phyloP scores from a whole-genome alignment of 2,888 invertebrate species.

The Choreutis nemorana region DNA sequence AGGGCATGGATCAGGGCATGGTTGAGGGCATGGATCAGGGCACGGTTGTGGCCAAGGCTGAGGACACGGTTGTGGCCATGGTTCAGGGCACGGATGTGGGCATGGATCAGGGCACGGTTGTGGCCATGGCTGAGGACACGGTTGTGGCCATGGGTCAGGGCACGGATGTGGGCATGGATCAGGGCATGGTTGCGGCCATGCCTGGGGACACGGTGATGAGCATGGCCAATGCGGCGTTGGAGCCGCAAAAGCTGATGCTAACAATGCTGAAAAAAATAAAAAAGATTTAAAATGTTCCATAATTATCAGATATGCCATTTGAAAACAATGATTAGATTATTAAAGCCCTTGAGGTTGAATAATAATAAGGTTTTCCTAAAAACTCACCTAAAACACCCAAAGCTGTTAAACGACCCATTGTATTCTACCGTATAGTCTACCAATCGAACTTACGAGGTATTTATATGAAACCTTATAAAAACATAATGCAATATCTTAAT shows the following conservation, averaged over 20 bases:
- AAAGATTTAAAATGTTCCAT: too few relatives aligned
- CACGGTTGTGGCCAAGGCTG: not conserved
- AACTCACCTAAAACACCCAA: conserved; percentile 39
- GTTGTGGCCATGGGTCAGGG: conserved; percentile 2
- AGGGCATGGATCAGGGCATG: conserved; percentile 12
- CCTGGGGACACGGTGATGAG: conserved; percentile 5
- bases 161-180: conserved; percentile 11
- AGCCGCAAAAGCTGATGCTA: conserved; percentile 31
- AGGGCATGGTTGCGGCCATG: conserved; percentile 9
- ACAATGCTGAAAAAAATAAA: conserved; percentile 23
- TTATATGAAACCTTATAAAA: too few relatives aligned
- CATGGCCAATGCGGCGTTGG: conserved; percentile 26
- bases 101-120: conserved; percentile 16
- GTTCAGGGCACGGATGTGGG: conserved; percentile 3
- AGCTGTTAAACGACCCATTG: conserved; percentile 39
- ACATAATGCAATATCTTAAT: too few relatives aligned
- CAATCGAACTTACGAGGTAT: too few relatives aligned
- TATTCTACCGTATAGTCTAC: too few relatives aligned
- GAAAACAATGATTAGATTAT: too few relatives aligned
- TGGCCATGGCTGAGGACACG: conserved; percentile 11
- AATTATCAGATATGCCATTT: too few relatives aligned
- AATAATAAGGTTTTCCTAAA: conserved; percentile 3
- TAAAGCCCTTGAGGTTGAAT: too few relatives aligned
- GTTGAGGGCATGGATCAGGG: too few relatives aligned
- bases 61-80: conserved; percentile 2